Evolutionary conservation across 30 jellyfish, hydroid and myxozoan species (phyloP).

Genomic region (Morbakka virulenta): DNA sequence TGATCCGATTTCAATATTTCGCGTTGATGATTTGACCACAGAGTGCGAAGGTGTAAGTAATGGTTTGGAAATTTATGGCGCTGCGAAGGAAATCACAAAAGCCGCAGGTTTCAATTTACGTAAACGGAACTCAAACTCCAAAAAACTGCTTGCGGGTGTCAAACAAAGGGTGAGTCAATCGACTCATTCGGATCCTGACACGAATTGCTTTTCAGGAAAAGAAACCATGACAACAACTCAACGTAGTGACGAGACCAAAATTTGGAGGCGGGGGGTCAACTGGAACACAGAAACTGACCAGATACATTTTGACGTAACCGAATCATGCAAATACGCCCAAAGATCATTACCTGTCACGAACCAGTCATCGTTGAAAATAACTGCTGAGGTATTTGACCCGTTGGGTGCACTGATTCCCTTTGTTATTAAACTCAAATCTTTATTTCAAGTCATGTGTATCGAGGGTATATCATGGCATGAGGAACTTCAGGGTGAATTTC

Average conservation of each 20-base stretch:
- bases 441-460: too few relatives aligned
- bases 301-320: background rate
- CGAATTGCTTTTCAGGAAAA: too few relatives aligned
- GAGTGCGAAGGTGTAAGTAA: background rate
- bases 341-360: constrained; percentile 13
- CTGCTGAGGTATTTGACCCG: constrained; percentile 69
- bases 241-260: too few relatives aligned
- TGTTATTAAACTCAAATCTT: too few relatives aligned
- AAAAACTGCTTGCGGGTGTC: background rate
- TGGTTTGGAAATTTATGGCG: constrained; percentile 1
- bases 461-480: too few relatives aligned
- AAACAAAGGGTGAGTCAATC: background rate
- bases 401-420: too few relatives aligned
- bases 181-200: too few relatives aligned
- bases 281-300: too few relatives aligned
- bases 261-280: background rate
- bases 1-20: background rate
- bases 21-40: background rate
- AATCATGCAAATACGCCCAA: background rate
- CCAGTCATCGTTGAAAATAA: constrained; percentile 11
- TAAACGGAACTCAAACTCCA: constrained; percentile 13
- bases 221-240: too few relatives aligned
- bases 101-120: constrained; percentile 19
- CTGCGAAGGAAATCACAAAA: constrained; percentile 5
- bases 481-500: too few relatives aligned